Percentiles rank a stretch among this genome's conserved stretches.
Evolutionary conservation across 2,113 vertebrate genomes (phyloP).

Genomic region (Amblyopsis rosae): DNA sequence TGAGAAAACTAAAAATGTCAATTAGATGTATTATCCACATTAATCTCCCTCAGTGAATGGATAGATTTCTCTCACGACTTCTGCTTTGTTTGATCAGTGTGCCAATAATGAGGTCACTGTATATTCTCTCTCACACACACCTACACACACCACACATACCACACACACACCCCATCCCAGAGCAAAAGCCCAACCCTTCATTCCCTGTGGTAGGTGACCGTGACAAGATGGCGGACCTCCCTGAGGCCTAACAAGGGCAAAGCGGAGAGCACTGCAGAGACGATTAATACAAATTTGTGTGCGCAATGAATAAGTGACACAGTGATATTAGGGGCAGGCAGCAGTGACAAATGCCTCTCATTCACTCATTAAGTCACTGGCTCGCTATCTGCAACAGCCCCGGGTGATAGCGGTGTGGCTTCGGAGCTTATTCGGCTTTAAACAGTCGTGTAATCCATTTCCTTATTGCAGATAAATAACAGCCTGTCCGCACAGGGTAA

Average conservation of each 20-base stretch:
- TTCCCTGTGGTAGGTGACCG: too few species aligned
- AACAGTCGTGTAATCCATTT: constrained; percentile 67
- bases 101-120: too few species aligned
- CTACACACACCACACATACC: constrained; percentile 23
- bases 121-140: not conserved
- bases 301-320: constrained; percentile 73
- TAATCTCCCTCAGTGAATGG: too few species aligned
- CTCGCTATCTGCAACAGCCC: constrained; percentile 41
- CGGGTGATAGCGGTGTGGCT: constrained; percentile 28
- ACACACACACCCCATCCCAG: too few species aligned
- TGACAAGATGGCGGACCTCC: constrained; percentile 25
- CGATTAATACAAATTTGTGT: constrained; percentile 54
- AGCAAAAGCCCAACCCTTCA: too few species aligned
- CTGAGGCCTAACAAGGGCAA: constrained; percentile 38
- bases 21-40: too few species aligned
- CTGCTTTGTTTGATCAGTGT: too few species aligned
- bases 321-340: constrained; percentile 64
- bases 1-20: too few species aligned
- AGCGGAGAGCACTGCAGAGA: constrained; percentile 11
- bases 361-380: constrained; percentile 70
- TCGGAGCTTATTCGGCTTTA: constrained; percentile 71
- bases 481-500: constrained; percentile 43
- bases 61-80: too few species aligned
- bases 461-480: constrained; percentile 68
- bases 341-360: constrained; percentile 73